phyloP scores from a whole-genome alignment of 53 echinoderm and acorn worm species.

The Mesocentrotus franciscanus region DNA sequence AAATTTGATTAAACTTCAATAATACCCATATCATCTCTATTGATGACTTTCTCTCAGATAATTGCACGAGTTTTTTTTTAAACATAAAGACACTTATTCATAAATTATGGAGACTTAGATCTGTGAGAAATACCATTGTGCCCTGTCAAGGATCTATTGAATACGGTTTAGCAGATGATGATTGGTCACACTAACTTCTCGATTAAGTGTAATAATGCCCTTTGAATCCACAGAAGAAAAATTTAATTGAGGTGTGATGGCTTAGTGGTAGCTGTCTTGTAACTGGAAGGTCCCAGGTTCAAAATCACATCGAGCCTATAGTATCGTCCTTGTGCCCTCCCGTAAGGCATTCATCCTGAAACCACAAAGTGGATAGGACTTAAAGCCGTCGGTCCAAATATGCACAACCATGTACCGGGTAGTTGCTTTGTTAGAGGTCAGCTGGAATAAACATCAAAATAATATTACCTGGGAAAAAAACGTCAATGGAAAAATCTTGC shows the following conservation, averaged over 20 bases:
- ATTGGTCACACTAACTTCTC: neutral
- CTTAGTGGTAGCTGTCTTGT: too few relatives aligned
- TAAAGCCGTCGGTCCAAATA: too few relatives aligned
- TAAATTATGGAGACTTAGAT: neutral
- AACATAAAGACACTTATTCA: neutral
- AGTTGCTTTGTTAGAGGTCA: too few relatives aligned
- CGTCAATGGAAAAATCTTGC: neutral
- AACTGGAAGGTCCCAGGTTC: too few relatives aligned
- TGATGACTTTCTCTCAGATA: neutral
- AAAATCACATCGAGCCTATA: too few relatives aligned
- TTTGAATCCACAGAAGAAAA: neutral
- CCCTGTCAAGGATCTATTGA: neutral
- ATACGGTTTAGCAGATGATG: neutral
- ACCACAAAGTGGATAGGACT: too few relatives aligned
- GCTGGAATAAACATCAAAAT: neutral
- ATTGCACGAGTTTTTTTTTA: neutral
- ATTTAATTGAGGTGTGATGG: too few relatives aligned
- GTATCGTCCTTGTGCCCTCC: too few relatives aligned
- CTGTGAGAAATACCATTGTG: neutral
- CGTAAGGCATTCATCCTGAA: too few relatives aligned
- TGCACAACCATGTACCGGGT: too few relatives aligned
- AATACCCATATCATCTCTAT: neutral
- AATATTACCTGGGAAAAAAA: neutral
- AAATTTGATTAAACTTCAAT: too few relatives aligned
- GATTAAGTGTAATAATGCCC: neutral